A percentile compares a stretch with the other conserved stretches of the same genome.
Conservation (phyloP, 2,797 vertebrate species). For the Falco columbarius region DNA sequence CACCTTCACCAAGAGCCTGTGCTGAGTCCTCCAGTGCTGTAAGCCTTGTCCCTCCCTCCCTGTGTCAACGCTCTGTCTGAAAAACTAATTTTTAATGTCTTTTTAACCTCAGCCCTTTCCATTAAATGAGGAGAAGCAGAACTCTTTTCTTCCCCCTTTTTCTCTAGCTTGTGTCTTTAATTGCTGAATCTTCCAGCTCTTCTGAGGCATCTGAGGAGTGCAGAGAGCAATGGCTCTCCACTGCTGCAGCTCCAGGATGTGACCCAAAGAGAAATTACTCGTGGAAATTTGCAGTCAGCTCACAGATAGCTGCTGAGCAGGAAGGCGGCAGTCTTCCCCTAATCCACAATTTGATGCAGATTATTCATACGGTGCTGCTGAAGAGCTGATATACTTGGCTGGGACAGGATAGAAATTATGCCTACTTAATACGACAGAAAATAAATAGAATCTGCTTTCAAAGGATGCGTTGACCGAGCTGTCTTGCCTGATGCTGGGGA, state of each 20-base stretch:
- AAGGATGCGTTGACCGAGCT: slow-evolving; percentile 45
- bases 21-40: not conserved
- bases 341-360: slow-evolving; percentile 15
- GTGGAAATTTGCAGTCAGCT: slow-evolving; percentile 15
- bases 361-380: slow-evolving; percentile 31
- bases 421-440: slow-evolving; percentile 36
- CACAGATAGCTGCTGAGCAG: not conserved
- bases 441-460: slow-evolving; percentile 39
- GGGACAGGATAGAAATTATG: slow-evolving; percentile 35
- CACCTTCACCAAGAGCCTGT: not conserved
- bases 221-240: not conserved
- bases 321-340: not conserved
- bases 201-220: not conserved
- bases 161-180: not conserved
- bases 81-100: not conserved
- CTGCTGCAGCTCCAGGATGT: not conserved
- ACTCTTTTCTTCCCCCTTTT: not conserved
- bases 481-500: slow-evolving; percentile 35
- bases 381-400: slow-evolving; percentile 40
- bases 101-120: not conserved
- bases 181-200: not conserved
- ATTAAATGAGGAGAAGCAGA: not conserved
- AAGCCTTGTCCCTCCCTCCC: not conserved
- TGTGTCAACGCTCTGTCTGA: not conserved
- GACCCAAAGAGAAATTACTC: not conserved